Percentiles rank a stretch among this genome's conserved stretches.
Conservation (phyloP, 2,113 vertebrate species). For the Chloebia gouldiae region DNA sequence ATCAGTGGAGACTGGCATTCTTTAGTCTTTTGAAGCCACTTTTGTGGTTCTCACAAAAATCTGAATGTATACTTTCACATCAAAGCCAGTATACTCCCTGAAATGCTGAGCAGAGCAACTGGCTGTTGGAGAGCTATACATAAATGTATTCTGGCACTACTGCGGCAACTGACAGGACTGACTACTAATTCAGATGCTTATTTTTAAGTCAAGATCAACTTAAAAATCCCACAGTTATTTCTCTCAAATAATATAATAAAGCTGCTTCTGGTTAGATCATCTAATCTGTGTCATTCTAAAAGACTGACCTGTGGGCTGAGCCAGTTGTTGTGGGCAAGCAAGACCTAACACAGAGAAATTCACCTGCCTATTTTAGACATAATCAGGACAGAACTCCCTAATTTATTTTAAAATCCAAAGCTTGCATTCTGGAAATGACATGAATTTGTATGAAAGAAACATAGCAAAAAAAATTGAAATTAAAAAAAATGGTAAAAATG, state of each 20-base stretch:
- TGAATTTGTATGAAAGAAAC: background rate
- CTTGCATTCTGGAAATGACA: background rate
- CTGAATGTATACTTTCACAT: background rate
- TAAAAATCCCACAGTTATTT: background rate
- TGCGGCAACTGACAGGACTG: background rate
- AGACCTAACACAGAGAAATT: background rate
- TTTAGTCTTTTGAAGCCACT: background rate
- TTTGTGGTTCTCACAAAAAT: background rate
- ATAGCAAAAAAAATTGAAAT: background rate
- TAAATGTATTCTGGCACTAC: background rate
- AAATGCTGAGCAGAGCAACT: background rate
- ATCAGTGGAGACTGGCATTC: background rate
- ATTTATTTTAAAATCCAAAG: background rate
- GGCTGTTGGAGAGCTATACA: background rate
- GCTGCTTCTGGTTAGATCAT: background rate
- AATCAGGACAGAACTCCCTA: background rate
- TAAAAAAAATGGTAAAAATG: accelerated
- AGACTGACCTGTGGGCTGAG: background rate
- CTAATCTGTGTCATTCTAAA: background rate
- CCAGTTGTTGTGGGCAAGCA: background rate
- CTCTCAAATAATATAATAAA: background rate
- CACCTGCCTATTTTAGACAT: background rate
- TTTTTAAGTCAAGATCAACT: background rate
- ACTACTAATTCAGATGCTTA: background rate
- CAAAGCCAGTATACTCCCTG: background rate